Percentiles rank a stretch among this genome's conserved stretches.
Conservation (phyloP, 2,888 invertebrate species). For the Conus canariensis region DNA sequence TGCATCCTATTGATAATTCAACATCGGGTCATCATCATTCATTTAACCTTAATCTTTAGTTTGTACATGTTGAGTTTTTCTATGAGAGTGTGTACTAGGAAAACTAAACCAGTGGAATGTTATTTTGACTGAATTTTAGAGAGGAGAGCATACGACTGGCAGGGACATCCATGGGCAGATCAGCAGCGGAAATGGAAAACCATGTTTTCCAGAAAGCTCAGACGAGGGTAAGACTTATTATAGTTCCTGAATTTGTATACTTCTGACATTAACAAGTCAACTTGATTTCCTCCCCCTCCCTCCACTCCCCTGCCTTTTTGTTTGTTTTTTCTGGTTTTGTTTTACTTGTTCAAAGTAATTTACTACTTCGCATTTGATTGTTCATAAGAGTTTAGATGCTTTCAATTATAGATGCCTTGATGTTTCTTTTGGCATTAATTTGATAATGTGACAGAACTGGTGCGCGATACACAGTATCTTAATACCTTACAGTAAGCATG, state of each 20-base stretch:
- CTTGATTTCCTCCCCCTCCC: too few relatives aligned
- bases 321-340: not conserved
- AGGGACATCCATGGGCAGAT: conserved; percentile 90
- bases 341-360: not conserved
- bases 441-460: too few relatives aligned
- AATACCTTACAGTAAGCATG: too few relatives aligned
- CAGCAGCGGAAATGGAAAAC: conserved; percentile 95
- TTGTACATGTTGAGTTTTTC: too few relatives aligned
- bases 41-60: not conserved
- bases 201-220: conserved; percentile 95
- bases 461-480: too few relatives aligned
- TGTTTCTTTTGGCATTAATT: too few relatives aligned
- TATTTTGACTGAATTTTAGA: conserved; percentile 80
- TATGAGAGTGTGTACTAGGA: not conserved
- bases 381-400: too few relatives aligned
- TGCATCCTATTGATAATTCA: not conserved
- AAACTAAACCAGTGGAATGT: not conserved
- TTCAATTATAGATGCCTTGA: too few relatives aligned
- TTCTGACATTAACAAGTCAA: too few relatives aligned
- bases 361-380: too few relatives aligned
- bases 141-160: conserved; percentile 92
- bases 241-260: not conserved
- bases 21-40: too few relatives aligned
- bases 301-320: too few relatives aligned
- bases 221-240: conserved; percentile 80